Conservation (phyloP, 2,113 vertebrate species). For the Chamaea fasciata region DNA sequence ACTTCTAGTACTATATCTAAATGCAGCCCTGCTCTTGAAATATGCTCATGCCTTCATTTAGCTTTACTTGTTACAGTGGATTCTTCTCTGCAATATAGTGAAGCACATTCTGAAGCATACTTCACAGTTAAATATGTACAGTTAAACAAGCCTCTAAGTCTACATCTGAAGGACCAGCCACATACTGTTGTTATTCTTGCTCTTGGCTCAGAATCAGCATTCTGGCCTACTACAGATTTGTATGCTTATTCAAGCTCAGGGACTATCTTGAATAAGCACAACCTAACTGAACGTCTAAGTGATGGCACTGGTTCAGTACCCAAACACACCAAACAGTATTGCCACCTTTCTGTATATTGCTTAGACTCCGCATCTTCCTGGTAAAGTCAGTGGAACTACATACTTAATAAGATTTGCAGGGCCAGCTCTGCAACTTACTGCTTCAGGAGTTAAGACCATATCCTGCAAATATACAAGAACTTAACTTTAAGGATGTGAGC, state of each 20-base stretch:
- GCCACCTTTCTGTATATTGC: neutral
- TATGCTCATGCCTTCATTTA: neutral
- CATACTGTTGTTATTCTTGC: neutral
- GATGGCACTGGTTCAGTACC: neutral
- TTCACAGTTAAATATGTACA: neutral
- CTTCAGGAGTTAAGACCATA: neutral
- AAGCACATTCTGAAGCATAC: neutral
- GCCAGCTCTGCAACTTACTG: slow-evolving; percentile 12
- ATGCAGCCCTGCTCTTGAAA: neutral
- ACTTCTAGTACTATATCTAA: neutral
- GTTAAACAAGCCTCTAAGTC: neutral
- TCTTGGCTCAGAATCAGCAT: neutral
- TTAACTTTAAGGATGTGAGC: neutral
- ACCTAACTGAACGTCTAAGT: neutral
- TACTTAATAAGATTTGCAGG: neutral
- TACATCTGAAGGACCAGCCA: neutral
- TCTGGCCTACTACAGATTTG: neutral
- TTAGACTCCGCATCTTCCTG: neutral
- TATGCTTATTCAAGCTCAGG: neutral
- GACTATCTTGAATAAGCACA: neutral
- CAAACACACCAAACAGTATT: neutral
- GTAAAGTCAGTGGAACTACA: slow-evolving; percentile 37
- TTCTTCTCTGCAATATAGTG: neutral
- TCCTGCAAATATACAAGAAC: neutral
- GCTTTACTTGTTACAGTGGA: neutral